Evolutionary conservation across 2,888 invertebrate genomes (phyloP), one percentile per base, ranked within the genome.

Genomic region (Pantelozetes paolii): DNA sequence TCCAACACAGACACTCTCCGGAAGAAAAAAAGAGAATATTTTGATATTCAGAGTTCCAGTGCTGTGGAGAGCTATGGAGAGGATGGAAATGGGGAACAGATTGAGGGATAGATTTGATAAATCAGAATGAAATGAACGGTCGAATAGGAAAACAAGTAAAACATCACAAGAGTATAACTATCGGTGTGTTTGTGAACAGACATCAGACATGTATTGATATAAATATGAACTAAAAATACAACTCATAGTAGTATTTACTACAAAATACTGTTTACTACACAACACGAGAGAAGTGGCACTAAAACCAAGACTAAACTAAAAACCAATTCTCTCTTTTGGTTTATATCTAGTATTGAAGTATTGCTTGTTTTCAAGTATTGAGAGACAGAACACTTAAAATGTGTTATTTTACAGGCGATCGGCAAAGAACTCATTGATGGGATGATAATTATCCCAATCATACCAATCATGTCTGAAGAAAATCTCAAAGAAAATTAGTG

Each of bases 381-480:
- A 54, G 23, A 36, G 64, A 64, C 64, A 9, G 36, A 64, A 64
- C 26, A 30, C 62, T 62, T n/a, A 36, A 64, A 64, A 36, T 64
- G 64, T 64, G 64, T 64, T 36, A 64, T 64, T 64, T 64, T 64
- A 64, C 18, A 64, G 64, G 9, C 36, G 40, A 64, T 64, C 64
- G 64, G 64, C 64, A 36, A 64, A 32, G 40, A 64, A 64, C 64
- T 64, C 64, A 64, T 64, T 64, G 64, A 64, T 64, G 36, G 26
- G 62, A 64, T 64, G 36, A 64, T 64, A 64, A 64, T 64, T 64
- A 64, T 64, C 36, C 48, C 59, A 59, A 59, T 64, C 64, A 64
- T 64, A 40, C 48, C 59, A 59, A 59, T 64, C 64, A 64, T 64
- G 64, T 64, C 40, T 64, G 64, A 2, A 28, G 13, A 18, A n/a